phyloP scores from a whole-genome alignment of 1,140 invertebrate species.

The Drosophila nikananu region DNA sequence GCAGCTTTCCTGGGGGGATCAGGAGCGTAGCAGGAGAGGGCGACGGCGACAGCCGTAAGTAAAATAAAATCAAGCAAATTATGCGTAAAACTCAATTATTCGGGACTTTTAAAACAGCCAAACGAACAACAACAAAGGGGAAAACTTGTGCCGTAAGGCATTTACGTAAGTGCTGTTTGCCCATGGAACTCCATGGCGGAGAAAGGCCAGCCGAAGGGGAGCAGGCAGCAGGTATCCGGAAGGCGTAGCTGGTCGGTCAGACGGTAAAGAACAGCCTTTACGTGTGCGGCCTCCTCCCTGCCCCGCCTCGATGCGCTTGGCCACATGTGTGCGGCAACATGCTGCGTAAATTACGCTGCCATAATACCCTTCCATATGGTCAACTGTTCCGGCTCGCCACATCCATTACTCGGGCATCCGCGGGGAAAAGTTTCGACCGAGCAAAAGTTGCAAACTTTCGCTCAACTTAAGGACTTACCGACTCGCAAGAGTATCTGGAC shows the following conservation, averaged over 20 bases:
- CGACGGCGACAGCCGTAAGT: slow-evolving; percentile 32
- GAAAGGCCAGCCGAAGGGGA: background rate
- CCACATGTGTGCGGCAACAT: slow-evolving; percentile 62
- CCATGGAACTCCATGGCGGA: slow-evolving; percentile 24
- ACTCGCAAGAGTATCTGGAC: slow-evolving; percentile 43
- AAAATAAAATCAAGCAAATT: slow-evolving; percentile 77
- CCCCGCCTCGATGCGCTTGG: slow-evolving; percentile 42
- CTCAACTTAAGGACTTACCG: slow-evolving; percentile 29
- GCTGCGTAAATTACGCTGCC: slow-evolving; percentile 60
- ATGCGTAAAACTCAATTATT: slow-evolving; percentile 76
- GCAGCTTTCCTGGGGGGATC: slow-evolving; percentile 21
- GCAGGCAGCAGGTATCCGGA: slow-evolving; percentile 5
- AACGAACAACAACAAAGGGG: slow-evolving; percentile 49
- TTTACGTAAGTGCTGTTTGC: slow-evolving; percentile 67
- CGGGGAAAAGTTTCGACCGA: slow-evolving; percentile 11
- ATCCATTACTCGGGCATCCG: slow-evolving; percentile 31
- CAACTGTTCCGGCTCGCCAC: slow-evolving; percentile 32
- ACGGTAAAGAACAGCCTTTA: slow-evolving; percentile 24
- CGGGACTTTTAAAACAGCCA: slow-evolving; percentile 63
- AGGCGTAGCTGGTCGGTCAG: slow-evolving; percentile 24
- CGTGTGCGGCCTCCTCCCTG: background rate
- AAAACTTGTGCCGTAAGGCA: slow-evolving; percentile 67
- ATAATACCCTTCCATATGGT: slow-evolving; percentile 57
- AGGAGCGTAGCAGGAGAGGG: background rate
- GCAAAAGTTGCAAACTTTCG: slow-evolving; percentile 42